Percentiles rank a stretch among this genome's conserved stretches.
Conservation (phyloP, 2,113 vertebrate species). For the Galemys pyrenaicus region DNA sequence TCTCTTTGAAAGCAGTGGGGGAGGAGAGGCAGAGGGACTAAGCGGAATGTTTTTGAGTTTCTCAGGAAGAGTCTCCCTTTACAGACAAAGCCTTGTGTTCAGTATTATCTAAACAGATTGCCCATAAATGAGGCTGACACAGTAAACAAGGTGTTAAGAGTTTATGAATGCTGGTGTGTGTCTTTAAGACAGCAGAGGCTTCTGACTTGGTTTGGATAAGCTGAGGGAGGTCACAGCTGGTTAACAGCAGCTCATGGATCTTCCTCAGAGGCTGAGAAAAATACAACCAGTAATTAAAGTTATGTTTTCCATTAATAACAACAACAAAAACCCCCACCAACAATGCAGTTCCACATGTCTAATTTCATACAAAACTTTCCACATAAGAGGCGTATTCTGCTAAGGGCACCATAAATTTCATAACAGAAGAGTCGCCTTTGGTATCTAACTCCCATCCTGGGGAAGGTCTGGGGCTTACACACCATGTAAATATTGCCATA, state of each 20-base stretch:
- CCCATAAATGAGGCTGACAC: background rate
- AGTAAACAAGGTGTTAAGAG: background rate
- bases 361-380: constrained; percentile 63
- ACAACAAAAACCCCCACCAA: constrained; percentile 60
- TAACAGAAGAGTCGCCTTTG: background rate
- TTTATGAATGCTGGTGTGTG: background rate
- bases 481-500: background rate
- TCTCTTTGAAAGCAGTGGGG: background rate
- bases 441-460: background rate
- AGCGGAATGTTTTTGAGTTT: background rate
- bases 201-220: background rate
- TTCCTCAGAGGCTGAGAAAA: constrained; percentile 62
- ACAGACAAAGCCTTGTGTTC: background rate
- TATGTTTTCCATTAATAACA: constrained; percentile 67
- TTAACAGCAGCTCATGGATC: background rate
- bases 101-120: background rate
- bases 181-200: background rate
- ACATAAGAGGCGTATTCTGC: constrained; percentile 38
- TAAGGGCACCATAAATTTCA: background rate
- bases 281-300: constrained; percentile 68
- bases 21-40: background rate
- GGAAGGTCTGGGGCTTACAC: background rate
- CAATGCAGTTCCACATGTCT: constrained; percentile 51
- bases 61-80: constrained; percentile 17
- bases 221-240: constrained; percentile 30